Evolutionary conservation across 2,113 vertebrate species (phyloP), one percentile per base, ranked within the genome.

Genomic region (Prionailurus viverrinus): DNA sequence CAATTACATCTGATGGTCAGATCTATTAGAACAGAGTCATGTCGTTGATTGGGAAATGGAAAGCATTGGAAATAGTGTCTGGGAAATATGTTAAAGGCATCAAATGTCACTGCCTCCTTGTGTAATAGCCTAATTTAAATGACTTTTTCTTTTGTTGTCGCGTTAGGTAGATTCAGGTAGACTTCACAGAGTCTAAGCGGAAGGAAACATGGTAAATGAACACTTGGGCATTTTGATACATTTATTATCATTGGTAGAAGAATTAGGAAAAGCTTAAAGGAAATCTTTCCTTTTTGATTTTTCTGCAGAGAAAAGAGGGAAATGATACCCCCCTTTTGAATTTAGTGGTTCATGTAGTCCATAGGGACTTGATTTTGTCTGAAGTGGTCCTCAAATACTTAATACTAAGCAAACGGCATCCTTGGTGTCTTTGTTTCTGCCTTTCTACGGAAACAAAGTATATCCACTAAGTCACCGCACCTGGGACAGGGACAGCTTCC

Each of bases 1-100:
- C 94, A 98, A 89, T 97, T 97, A 97, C 79, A 92, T 97, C 78
- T 87, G 93, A 93, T 98, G 96, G 95, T 68, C 86, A 98, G 82
- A 97, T 95, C 94, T 98, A 36, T 97, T 97, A 98, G 96, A 96
- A 79, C 51, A 92, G 91, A 97, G 93, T 89, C 71, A 89, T 92
- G 69, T 61, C 97, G 97, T 55, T 97, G 97, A 95, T 97, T 97
- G 95, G 91, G 85, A 97, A 97, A 93, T 96, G 91, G 97, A 96
- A 97, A 95, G 55, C 97, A 95, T 96, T 98, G 97, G 94, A 97
- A 63, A 78, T 79, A 78, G 97, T 89, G 93, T 97, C 98, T 98
- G 97, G 94, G 96, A 97, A 97, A 95, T 96, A 89, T 82, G 87
- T 97, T 97, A 95, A 94, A 90, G 93, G 84, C 79, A 55, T 94